phyloP scores from a whole-genome alignment of 2,797 vertebrate genomes.

The Gephyroberyx darwinii region DNA sequence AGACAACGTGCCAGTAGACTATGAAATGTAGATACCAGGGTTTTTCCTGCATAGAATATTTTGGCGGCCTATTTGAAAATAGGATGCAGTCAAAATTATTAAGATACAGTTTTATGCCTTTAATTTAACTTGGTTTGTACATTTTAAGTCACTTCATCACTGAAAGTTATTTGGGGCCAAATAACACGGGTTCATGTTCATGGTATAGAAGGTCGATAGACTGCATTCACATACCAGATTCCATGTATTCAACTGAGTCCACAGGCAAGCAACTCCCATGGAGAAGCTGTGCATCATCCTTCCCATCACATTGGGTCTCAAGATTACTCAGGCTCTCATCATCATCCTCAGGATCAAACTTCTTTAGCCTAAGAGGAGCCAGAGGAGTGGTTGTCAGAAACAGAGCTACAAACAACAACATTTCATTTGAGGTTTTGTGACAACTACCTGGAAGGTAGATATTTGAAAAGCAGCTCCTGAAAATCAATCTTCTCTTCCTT shows the following conservation, averaged over 20 bases:
- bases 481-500: slow-evolving; percentile 99
- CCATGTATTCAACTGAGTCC: slow-evolving; percentile 89
- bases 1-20: neutral
- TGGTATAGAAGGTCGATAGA: too few relatives aligned
- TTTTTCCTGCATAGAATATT: too few relatives aligned
- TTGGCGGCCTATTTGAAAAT: too few relatives aligned
- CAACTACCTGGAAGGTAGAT: slow-evolving; percentile 93
- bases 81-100: too few relatives aligned
- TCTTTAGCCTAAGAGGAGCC: slow-evolving; percentile 84
- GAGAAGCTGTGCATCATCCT: slow-evolving; percentile 82
- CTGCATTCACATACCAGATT: slow-evolving; percentile 83
- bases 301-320: slow-evolving; percentile 87
- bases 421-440: neutral
- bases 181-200: too few relatives aligned
- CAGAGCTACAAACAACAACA: neutral
- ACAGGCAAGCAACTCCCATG: slow-evolving; percentile 81
- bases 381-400: neutral
- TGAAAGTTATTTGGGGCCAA: too few relatives aligned
- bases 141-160: too few relatives aligned
- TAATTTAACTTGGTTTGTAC: too few relatives aligned
- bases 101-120: too few relatives aligned
- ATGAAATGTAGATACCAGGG: neutral
- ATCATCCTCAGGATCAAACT: slow-evolving; percentile 93
- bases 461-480: slow-evolving; percentile 94
- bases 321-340: slow-evolving; percentile 91